A percentile compares a stretch with the other conserved stretches of the same genome.
Conservation (phyloP, 2,888 invertebrate genomes). For the Cataglyphis livida region DNA sequence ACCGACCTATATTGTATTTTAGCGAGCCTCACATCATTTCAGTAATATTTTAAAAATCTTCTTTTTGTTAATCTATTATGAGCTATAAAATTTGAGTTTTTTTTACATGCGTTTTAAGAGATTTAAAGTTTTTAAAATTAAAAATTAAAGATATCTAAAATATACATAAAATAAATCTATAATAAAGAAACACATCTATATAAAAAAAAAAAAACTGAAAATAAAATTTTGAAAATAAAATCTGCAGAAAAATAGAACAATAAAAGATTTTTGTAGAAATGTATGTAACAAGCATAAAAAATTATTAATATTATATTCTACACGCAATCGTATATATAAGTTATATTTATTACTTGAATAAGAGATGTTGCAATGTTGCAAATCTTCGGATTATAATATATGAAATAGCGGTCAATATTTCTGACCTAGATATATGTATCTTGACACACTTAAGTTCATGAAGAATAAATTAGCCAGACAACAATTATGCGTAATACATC, state of each 20-base stretch:
- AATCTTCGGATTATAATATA: background rate
- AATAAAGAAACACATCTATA: background rate
- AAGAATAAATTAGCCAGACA: constrained; percentile 14
- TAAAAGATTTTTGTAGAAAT: constrained; percentile 4
- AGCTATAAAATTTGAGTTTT: background rate
- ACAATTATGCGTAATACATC: constrained; percentile 9
- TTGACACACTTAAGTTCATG: constrained; percentile 6
- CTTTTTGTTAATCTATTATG: background rate
- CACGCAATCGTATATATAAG: background rate
- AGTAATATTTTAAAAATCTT: background rate
- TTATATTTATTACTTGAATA: background rate
- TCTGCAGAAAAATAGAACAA: background rate
- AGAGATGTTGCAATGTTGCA: no score
- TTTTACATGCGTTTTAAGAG: background rate
- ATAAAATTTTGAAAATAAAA: background rate
- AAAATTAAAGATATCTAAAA: background rate
- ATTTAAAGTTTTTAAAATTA: background rate
- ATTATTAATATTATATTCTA: background rate
- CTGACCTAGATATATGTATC: constrained; percentile 34
- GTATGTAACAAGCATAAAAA: background rate
- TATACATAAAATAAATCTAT: background rate
- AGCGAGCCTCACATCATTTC: background rate
- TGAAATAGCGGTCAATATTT: background rate
- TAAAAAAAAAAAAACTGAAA: background rate
- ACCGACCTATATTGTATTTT: background rate